Percentiles rank a stretch among this genome's conserved stretches.
phyloP scores from a whole-genome alignment of 2,797 vertebrate species.

The Helarctos malayanus region DNA sequence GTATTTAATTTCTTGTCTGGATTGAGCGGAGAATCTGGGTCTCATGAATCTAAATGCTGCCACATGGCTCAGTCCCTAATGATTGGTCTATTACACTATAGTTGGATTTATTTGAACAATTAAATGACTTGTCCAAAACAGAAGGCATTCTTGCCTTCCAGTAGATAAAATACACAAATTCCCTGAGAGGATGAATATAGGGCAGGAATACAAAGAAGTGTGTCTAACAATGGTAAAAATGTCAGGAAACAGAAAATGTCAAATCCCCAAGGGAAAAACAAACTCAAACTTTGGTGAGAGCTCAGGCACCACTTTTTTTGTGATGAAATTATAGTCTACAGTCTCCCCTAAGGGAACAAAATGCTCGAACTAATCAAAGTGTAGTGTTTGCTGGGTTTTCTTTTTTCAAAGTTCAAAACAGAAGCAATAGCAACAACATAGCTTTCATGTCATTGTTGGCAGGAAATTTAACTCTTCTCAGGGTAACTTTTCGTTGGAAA shows the following conservation, averaged over 20 bases:
- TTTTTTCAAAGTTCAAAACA: slow-evolving; percentile 86
- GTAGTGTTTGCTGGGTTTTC: slow-evolving; percentile 49
- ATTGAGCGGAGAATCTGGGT: slow-evolving; percentile 62
- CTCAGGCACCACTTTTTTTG: slow-evolving; percentile 70
- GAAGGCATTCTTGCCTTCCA: slow-evolving; percentile 79
- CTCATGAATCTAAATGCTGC: slow-evolving; percentile 55
- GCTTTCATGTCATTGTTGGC: slow-evolving; percentile 5
- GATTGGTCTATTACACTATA: slow-evolving; percentile 74
- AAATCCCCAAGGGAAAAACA: slow-evolving; percentile 82
- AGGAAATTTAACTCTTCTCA: slow-evolving; percentile 81
- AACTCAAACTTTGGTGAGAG: slow-evolving; percentile 78
- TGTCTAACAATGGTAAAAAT: slow-evolving; percentile 84
- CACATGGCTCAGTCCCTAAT: slow-evolving; percentile 72
- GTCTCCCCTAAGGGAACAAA: slow-evolving; percentile 69
- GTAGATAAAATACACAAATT: slow-evolving; percentile 79
- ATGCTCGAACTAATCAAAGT: slow-evolving; percentile 84
- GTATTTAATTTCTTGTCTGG: slow-evolving; percentile 67
- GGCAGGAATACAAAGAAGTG: slow-evolving; percentile 74
- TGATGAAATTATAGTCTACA: slow-evolving; percentile 84
- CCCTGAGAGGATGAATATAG: slow-evolving; percentile 44
- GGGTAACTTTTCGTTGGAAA: slow-evolving; percentile 10
- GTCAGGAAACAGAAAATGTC: slow-evolving; percentile 88
- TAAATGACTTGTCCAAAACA: slow-evolving; percentile 80
- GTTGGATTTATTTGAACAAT: slow-evolving; percentile 81
- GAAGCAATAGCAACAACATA: slow-evolving; percentile 74